phyloP scores from a whole-genome alignment of 2,113 vertebrate species.

The Platichthys stellatus region DNA sequence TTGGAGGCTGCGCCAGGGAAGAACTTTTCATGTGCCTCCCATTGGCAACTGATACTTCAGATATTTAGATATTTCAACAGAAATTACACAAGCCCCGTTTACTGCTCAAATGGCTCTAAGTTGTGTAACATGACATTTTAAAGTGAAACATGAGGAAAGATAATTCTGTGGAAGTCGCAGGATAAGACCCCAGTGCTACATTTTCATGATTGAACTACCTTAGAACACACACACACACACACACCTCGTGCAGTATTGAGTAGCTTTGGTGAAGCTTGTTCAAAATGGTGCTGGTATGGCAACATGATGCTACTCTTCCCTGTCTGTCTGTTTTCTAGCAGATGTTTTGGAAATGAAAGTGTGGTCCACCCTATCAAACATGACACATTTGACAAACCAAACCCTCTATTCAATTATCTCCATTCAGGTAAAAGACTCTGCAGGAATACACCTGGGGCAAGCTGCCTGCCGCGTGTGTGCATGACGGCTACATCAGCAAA shows the following conservation, averaged over 20 bases:
- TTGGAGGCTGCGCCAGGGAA: slow-evolving; percentile 55
- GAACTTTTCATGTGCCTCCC: slow-evolving; percentile 61
- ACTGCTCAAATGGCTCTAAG: slow-evolving; percentile 16
- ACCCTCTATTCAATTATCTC: not conserved
- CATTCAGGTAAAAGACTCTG: not conserved
- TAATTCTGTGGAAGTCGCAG: too few species aligned
- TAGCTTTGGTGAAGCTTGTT: not conserved
- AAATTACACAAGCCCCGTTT: slow-evolving; percentile 51
- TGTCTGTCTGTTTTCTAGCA: not conserved
- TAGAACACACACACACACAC: not conserved
- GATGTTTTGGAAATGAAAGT: not conserved
- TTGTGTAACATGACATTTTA: slow-evolving; percentile 2
- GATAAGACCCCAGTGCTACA: not conserved
- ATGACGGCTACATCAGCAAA: not conserved
- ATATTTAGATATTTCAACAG: slow-evolving; percentile 55
- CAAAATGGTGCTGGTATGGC: not conserved
- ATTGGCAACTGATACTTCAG: slow-evolving; percentile 47
- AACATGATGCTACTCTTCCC: not conserved
- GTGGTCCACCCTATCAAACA: not conserved
- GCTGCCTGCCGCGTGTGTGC: too few species aligned
- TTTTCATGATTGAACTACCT: too few species aligned
- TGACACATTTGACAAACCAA: not conserved
- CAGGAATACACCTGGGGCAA: not conserved
- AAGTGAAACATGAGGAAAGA: slow-evolving; percentile 6
- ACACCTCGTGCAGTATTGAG: not conserved